Conservation (phyloP, 2,797 vertebrate genomes). For the Artibeus lituratus region DNA sequence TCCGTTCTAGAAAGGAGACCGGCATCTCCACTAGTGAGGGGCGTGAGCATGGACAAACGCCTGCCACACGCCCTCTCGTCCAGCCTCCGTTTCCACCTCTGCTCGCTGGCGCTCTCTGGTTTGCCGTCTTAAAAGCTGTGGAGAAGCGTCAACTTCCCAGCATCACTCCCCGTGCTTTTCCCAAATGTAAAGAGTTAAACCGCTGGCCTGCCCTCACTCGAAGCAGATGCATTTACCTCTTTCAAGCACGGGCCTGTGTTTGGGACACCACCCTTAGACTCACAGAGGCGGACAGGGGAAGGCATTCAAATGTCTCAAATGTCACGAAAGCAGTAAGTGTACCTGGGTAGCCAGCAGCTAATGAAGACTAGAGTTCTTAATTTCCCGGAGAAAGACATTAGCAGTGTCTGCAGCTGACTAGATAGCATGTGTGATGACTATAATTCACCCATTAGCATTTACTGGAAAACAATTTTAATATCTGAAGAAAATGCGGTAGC, state of each 20-base stretch:
- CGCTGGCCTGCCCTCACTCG: accelerated
- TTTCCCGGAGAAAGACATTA: background rate
- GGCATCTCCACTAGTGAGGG: background rate
- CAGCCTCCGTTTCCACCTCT: background rate
- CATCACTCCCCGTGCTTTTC: background rate
- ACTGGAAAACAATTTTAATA: constrained; percentile 54
- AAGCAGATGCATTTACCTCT: background rate
- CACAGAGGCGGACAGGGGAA: background rate
- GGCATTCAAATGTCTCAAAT: background rate
- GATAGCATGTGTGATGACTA: background rate
- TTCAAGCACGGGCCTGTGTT: background rate
- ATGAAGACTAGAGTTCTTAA: background rate
- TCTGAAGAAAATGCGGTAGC: background rate
- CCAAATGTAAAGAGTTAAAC: background rate
- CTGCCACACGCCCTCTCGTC: background rate
- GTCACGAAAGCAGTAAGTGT: background rate
- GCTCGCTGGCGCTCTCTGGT: background rate
- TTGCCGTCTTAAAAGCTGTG: background rate
- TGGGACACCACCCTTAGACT: background rate
- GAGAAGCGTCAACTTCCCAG: background rate
- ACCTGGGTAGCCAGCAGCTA: background rate
- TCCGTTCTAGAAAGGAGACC: background rate
- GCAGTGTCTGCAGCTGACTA: background rate
- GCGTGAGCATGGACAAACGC: background rate
- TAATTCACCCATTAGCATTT: background rate